Percentiles rank a stretch among this genome's conserved stretches.
phyloP scores from a whole-genome alignment of 2,113 vertebrate genomes.

The Shinisaurus crocodilurus region DNA sequence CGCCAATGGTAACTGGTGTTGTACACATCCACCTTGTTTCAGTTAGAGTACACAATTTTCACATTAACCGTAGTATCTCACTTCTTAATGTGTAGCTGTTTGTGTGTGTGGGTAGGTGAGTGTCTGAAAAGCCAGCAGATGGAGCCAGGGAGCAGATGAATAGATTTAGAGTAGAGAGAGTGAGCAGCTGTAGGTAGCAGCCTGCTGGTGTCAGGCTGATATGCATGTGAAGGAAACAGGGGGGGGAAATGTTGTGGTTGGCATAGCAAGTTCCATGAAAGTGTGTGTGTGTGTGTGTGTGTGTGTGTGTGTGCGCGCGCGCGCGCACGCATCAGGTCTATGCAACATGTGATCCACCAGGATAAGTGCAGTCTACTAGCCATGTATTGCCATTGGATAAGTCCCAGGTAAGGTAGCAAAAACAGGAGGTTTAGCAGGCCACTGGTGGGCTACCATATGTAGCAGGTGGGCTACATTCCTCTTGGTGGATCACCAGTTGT shows the following conservation, averaged over 20 bases:
- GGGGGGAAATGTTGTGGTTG: neutral
- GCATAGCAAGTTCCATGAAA: neutral
- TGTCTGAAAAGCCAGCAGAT: neutral
- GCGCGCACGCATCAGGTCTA: neutral
- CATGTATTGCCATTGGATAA: neutral
- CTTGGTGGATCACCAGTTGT: neutral
- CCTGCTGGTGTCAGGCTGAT: fast-evolving
- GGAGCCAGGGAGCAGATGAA: neutral
- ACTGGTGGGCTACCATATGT: neutral
- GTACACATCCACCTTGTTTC: too few relatives aligned
- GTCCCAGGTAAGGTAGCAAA: neutral
- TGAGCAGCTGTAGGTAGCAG: fast-evolving
- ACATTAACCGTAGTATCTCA: neutral
- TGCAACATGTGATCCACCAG: neutral
- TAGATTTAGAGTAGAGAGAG: too few relatives aligned
- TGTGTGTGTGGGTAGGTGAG: neutral
- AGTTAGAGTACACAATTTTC: neutral
- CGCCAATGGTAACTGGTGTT: neutral
- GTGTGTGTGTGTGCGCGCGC: neutral
- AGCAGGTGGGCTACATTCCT: too few relatives aligned
- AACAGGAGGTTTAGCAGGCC: neutral
- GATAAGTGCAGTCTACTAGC: too few relatives aligned
- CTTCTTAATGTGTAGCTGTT: neutral
- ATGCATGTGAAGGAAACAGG: neutral
- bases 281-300: neutral